Evolutionary conservation across 92 coral and sea anemone species (phyloP), one percentile per base, ranked within the genome.

Genomic region (Epizoanthus scotinus): DNA sequence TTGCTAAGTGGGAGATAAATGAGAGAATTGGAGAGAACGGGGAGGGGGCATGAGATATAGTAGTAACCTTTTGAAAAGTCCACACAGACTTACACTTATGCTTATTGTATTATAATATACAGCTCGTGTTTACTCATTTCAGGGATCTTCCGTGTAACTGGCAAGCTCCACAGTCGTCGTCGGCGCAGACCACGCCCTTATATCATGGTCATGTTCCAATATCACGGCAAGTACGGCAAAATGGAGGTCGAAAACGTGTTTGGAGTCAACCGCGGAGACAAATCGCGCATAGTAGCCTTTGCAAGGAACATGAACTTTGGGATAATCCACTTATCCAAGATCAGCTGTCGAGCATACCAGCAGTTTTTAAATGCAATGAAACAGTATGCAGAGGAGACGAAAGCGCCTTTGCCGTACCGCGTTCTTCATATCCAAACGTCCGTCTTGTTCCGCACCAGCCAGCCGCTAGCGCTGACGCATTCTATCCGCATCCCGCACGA

Each of bases 401-500:
- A 55, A 2, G 21, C 21, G 10, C 47, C 15, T 0, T 10, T 78
- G 12, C 83, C 83, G 44, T 78, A 28, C 47, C 56, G n/a, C 24
- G 29, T 27, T 40, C 83, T 78, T 17, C 72, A 62, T 22, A 24
- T 78, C 10, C 83, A 65, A 40, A 63, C 71, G 15, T 12, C 44
- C 9, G 59, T 65, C 1, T 1, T 26, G 8, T 62, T 78, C 52
- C 73, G 56, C 14, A 20, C 19, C 24, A 52, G 42, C 58, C 70
- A 62, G 28, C 83, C 83, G 0, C 62, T 62, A 0, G 70, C 83
- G 4, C 59, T 65, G 3, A 78, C 83, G 0, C 20, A 78, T 10
- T 27, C 28, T 20, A 78, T 78, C 19, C 83, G 83, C 10, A 78
- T 78, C 24, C 83, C 83, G 20, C 29, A 78, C 42, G 19, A 29